Base-by-base conservation (phyloP, 2,113 vertebrate genomes). In the Myrmophylax atrothorax region DNA sequence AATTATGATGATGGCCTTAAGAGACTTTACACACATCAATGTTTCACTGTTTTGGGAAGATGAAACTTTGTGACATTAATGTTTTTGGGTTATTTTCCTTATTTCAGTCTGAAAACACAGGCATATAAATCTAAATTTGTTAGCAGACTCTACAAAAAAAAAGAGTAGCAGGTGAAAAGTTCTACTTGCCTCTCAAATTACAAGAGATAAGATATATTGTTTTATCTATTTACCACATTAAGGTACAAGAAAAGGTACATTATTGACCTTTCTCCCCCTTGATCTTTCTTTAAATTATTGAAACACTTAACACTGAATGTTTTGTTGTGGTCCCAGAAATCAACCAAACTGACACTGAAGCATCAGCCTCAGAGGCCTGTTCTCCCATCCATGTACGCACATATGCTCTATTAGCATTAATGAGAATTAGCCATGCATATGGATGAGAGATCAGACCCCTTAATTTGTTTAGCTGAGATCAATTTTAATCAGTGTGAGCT, bases 401-500 rank as follows among this genome's bases (percentile, higher is more conserved):
- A 87, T 38, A 69, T 23, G 13, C 52, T 77, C 82, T 86, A 47
- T 88, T 77, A 93, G 24, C 53, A 77, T 86, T 94, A 88, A 90
- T 83, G 56, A 89, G 29, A 86, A 78, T 44, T 69, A 89, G 0
- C 47, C 50, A 81, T 80, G 64, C 58, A 90, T 94, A 90, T 76
- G 67, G 73, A 94, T 93, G 87, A 97, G 81, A 94, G 94, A 92
- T 83, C 42, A 90, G 50, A 91, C 38, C 79, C 33, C 29, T 90
- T 70, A 88, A 89, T 90, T 97, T 94, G 60, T 96, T 96, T 95
- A 86, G 85, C 96, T 95, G 78, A 93, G 92, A 78, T 40, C 59
- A 84, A 82, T 87, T 95, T 97, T 91, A 96, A 94, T 95, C 75
- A 93, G 84, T 49, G 28, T 84, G 72, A 88, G 75, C 23, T 94